Conservation (phyloP, 2,113 vertebrate species). For the Cyphomyrus discorhynchus region DNA sequence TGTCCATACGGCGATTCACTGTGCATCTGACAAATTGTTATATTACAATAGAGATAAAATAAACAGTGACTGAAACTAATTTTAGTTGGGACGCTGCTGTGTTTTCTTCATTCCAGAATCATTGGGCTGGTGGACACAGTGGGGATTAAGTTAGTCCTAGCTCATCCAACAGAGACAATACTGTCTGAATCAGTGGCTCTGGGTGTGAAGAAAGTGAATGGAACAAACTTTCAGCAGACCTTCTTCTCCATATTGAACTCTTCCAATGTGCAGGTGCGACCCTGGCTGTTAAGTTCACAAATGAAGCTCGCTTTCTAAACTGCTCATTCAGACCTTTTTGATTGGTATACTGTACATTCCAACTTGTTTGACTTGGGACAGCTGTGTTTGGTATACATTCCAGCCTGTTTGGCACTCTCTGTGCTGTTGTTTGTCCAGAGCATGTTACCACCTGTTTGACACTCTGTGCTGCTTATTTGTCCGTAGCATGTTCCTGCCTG, state of each 20-base stretch:
- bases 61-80: background rate
- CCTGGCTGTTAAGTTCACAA: background rate
- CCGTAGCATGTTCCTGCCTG: background rate
- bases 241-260: slow-evolving; percentile 70
- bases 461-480: background rate
- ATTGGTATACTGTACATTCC: background rate
- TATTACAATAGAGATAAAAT: background rate
- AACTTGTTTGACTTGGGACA: no score
- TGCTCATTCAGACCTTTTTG: background rate
- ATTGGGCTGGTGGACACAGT: slow-evolving; percentile 79
- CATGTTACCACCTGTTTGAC: no score
- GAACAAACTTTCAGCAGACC: slow-evolving; percentile 59
- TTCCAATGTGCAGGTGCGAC: slow-evolving; percentile 67
- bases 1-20: background rate
- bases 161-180: slow-evolving; percentile 49
- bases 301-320: background rate
- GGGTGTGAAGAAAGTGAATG: slow-evolving; percentile 68
- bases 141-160: slow-evolving; percentile 74
- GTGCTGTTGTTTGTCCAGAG: no score
- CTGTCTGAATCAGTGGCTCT: slow-evolving; percentile 70
- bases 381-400: no score
- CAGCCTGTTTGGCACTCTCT: no score
- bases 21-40: background rate
- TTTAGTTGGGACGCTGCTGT: background rate
- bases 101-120: slow-evolving; percentile 56